Evolutionary conservation across 2,113 vertebrate genomes (phyloP).

Genomic region (Benitochromis conjunctus): DNA sequence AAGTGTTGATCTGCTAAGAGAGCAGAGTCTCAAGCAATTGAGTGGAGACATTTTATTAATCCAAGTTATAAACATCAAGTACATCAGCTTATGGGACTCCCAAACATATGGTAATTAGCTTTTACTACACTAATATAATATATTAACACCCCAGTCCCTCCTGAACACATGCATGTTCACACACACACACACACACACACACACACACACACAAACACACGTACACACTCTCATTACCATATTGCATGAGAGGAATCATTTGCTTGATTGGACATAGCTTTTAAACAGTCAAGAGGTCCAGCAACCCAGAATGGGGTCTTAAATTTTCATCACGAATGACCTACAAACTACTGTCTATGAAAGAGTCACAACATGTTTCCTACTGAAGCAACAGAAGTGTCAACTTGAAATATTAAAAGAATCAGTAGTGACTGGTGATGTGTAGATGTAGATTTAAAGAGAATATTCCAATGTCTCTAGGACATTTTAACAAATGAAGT

Average conservation of each 20-base stretch:
- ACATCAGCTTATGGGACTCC: constrained; percentile 90
- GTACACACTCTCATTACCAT: constrained; percentile 80
- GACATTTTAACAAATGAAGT: neutral
- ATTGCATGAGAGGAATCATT: constrained; percentile 91
- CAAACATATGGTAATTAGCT: constrained; percentile 97
- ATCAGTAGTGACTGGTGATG: neutral
- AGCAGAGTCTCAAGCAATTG: constrained; percentile 73
- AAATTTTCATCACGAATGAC: constrained; percentile 24
- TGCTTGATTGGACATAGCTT: constrained; percentile 95
- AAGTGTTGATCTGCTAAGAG: neutral
- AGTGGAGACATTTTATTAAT: constrained; percentile 95
- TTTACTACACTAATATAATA: constrained; percentile 95
- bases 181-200: constrained; percentile 48
- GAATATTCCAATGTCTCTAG: neutral
- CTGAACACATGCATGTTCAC: neutral
- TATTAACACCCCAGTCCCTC: constrained; percentile 48
- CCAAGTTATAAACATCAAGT: constrained; percentile 92
- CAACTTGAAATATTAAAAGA: neutral
- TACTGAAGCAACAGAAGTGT: neutral
- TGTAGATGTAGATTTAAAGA: neutral
- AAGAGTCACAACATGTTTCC: constrained; percentile 6
- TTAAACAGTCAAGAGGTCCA: constrained; percentile 73
- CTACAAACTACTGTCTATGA: constrained; percentile 22
- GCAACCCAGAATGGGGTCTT: constrained; percentile 10
- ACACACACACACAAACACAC: constrained; percentile 46